Base-by-base conservation (phyloP, 1,140 invertebrate species). In the Laupala kohalensis region DNA sequence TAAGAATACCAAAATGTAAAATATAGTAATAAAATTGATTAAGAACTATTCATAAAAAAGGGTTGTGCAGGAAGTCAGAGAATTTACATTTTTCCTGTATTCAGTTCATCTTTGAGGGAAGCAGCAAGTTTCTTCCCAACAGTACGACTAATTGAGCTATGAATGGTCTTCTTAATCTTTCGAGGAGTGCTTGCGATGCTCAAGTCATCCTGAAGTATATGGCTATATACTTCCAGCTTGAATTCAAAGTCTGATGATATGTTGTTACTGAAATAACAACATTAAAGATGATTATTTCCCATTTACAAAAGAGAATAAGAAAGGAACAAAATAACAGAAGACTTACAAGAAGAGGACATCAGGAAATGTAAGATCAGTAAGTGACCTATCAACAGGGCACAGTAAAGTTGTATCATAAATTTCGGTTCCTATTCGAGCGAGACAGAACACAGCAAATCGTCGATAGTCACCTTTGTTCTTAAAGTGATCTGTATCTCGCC, bases 381-480 rank as follows among this genome's bases (percentile, higher is more conserved):
- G 85, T 63, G 84, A 87, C 72, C 89, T 81, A 75, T 91, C 89
- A 0, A 91, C 86, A 63, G 88, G 86, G 73, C 82, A 88, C 37
- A 90, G 80, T 72, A 91, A 82, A 0, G 84, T 82, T 0, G 89
- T 90, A 75, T 90, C 89, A 67, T 86, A 87, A 62, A 91, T 86
- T 77, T 90, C 88, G 0, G 87, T 88, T 1, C 88, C 89, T 69
- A 90, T 82, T 74, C 85, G 84, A 24, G 87, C 82, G 68, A 91
- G 77, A 77, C 88, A 90, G 78, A 91, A 91, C 6, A 90, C 88
- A 4, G 89, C 88, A 78, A 89, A 91, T 71, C 88, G 80, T 65
- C 88, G 78, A 77, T 89, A 86, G 79, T 90, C 88, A 27, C 89
- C 88, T 74, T 88, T 87, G 78, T 90, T 90, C 77, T 90, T 90